Evolutionary conservation across 2,888 invertebrate genomes (phyloP), one percentile per base, ranked within the genome.

Genomic region (Ferrisia virgata): DNA sequence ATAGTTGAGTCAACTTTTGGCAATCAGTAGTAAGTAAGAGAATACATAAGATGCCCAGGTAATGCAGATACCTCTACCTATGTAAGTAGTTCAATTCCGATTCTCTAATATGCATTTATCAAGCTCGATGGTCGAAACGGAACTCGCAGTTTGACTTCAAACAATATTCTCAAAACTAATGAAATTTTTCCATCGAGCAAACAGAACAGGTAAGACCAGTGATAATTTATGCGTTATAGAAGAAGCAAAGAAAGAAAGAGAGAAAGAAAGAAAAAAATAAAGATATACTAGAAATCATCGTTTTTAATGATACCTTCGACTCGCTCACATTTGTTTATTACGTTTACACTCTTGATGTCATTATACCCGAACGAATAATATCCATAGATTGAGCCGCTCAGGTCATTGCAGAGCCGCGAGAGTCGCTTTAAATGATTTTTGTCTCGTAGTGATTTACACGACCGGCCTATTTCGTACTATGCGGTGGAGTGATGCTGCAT

Each of bases 31-130:
- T n/a, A n/a, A n/a, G n/a, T n/a, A n/a, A n/a, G n/a, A n/a, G n/a
- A n/a, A n/a, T n/a, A n/a, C n/a, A n/a, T n/a, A n/a, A n/a, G n/a
- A n/a, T n/a, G n/a, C n/a, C n/a, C n/a, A n/a, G n/a, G n/a, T n/a
- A 9, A 8, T 76, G 72, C 72, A 31, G 4, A 64, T 76, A 18
- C n/a, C n/a, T n/a, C n/a, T n/a, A n/a, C n/a, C n/a, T n/a, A n/a
- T n/a, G n/a, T n/a, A 76, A 76, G 36, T 76, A 76, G 72, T 76
- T 76, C 72, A 76, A 6, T 76, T 76, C 69, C n/a, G n/a, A n/a
- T n/a, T n/a, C n/a, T n/a, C 72, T n/a, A 76, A 76, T 76, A n/a
- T 36, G 72, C 72, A 36, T 36, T 28, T 3, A 18, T 0, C 2
- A 0, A n/a, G n/a, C n/a, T 53, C 22, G 3, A 11, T n/a, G 2